Percentiles rank a stretch among this genome's conserved stretches.
These are phyloP conservation scores for Tiphia femorata DNA, from an alignment of 2,888 invertebrate species.

Conservation along the genomic window DNA sequence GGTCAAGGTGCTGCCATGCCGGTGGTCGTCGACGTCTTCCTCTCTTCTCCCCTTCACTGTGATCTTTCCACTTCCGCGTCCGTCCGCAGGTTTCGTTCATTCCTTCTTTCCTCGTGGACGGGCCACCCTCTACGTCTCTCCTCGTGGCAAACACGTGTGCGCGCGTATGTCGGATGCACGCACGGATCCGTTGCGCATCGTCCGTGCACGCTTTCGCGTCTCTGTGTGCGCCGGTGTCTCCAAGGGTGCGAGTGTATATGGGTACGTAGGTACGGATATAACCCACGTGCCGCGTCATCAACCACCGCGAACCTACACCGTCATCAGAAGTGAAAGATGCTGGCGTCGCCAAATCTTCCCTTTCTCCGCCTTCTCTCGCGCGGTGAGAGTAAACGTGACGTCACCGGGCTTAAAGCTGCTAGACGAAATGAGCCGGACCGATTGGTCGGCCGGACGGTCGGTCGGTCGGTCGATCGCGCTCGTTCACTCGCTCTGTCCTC, in stretches of 20 bases:
- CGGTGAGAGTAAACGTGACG: slow-evolving; percentile 62
- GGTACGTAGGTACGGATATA: slow-evolving; percentile 44
- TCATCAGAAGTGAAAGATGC: slow-evolving; percentile 63
- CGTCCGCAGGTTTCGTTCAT: slow-evolving; percentile 39
- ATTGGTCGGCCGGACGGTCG: slow-evolving; percentile 26
- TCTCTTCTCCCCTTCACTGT: too few relatives aligned
- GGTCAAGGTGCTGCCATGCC: slow-evolving; percentile 65
- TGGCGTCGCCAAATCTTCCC: slow-evolving; percentile 63
- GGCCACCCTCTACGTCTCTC: not conserved
- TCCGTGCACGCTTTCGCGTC: not conserved
- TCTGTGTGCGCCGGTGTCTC: slow-evolving; percentile 1
- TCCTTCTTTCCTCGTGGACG: slow-evolving; percentile 34
- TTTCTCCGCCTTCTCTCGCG: slow-evolving; percentile 49
- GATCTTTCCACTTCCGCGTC: slow-evolving; percentile 38
- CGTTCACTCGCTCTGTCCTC: slow-evolving; percentile 24
- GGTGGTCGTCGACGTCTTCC: slow-evolving; percentile 48
- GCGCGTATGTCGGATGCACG: not conserved
- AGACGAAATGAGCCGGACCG: slow-evolving; percentile 44
- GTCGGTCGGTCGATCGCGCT: not conserved
- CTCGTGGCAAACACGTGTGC: not conserved
- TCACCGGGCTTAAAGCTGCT: slow-evolving; percentile 57
- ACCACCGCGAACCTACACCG: slow-evolving; percentile 57
- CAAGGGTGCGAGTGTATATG: not conserved
- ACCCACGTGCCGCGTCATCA: slow-evolving; percentile 61
- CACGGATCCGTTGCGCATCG: not conserved